Percentiles rank a stretch among this genome's conserved stretches.
Evolutionary conservation across 1,140 invertebrate genomes (phyloP).

Genomic region (Heliconius nattereri): DNA sequence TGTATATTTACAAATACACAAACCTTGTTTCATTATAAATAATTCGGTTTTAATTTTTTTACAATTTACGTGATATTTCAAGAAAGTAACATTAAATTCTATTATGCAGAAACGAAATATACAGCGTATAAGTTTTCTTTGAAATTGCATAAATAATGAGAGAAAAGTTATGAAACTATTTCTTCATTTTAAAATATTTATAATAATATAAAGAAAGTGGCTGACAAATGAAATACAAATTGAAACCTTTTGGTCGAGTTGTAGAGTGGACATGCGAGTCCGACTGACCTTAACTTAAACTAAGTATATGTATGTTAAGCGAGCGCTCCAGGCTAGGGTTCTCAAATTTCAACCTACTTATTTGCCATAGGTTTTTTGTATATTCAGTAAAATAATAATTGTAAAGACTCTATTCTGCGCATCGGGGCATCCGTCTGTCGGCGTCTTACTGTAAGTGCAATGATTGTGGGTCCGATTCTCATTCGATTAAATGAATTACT

Average conservation of each 20-base stretch:
- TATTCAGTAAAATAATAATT: neutral
- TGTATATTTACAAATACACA: too few relatives aligned
- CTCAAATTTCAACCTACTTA: neutral
- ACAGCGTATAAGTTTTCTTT: neutral
- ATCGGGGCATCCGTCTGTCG: too few relatives aligned
- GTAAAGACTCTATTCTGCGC: too few relatives aligned
- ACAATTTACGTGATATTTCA: neutral
- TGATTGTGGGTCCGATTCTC: too few relatives aligned
- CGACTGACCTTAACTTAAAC: slow-evolving; percentile 51
- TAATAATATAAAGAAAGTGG: neutral
- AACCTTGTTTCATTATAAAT: too few relatives aligned
- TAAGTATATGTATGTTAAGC: slow-evolving; percentile 44
- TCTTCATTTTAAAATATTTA: neutral
- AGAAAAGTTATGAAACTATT: neutral
- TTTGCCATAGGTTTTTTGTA: neutral
- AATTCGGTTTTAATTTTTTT: too few relatives aligned
- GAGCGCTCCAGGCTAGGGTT: slow-evolving; percentile 40
- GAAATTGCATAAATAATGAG: neutral
- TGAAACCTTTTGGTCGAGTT: slow-evolving; percentile 32
- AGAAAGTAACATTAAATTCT: neutral
- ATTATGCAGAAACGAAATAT: neutral
- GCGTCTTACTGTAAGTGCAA: too few relatives aligned
- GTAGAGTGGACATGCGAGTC: slow-evolving; percentile 46
- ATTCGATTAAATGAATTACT: too few relatives aligned
- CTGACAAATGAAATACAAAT: neutral